A percentile compares a stretch with the other conserved stretches of the same genome.
phyloP scores from a whole-genome alignment of 1,140 invertebrate genomes.

The Bombyx mandarina region DNA sequence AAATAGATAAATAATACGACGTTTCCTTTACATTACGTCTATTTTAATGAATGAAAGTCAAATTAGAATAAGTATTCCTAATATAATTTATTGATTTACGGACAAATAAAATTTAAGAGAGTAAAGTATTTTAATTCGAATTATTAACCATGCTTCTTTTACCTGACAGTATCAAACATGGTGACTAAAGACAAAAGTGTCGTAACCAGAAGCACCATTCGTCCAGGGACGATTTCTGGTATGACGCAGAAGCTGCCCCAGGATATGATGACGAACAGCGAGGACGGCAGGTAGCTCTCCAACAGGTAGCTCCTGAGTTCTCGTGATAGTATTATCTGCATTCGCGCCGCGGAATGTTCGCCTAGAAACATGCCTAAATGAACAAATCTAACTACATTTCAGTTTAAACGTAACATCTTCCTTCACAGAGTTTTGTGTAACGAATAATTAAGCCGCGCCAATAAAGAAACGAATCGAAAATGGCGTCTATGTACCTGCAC shows the following conservation, averaged over 20 bases:
- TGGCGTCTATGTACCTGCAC: too few species aligned
- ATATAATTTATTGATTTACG: too few species aligned
- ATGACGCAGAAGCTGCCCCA: conserved; percentile 79
- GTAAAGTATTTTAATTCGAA: not conserved
- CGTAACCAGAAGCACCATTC: conserved; percentile 74
- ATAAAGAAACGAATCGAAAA: too few species aligned
- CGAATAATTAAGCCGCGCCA: too few species aligned
- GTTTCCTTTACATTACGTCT: too few species aligned
- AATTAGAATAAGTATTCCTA: too few species aligned
- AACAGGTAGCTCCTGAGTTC: conserved; percentile 74
- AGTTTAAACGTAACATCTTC: too few species aligned
- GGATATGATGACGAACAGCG: conserved; percentile 76
- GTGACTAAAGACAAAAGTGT: conserved; percentile 75
- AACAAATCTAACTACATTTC: too few species aligned
- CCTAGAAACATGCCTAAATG: conserved; percentile 34
- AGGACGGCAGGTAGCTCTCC: conserved; percentile 76
- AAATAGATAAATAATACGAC: too few species aligned
- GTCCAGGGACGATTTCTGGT: conserved; percentile 74
- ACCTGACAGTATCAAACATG: conserved; percentile 77
- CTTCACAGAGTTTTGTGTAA: too few species aligned
- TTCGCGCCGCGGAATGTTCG: conserved; percentile 72
- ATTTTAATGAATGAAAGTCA: too few species aligned
- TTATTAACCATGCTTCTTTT: not conserved
- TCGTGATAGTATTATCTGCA: conserved; percentile 72
- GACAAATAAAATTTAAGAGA: too few species aligned